These are phyloP conservation scores for Anguilla marmorata DNA, from an alignment of 2,797 vertebrate genomes.

Conservation along the genomic window DNA sequence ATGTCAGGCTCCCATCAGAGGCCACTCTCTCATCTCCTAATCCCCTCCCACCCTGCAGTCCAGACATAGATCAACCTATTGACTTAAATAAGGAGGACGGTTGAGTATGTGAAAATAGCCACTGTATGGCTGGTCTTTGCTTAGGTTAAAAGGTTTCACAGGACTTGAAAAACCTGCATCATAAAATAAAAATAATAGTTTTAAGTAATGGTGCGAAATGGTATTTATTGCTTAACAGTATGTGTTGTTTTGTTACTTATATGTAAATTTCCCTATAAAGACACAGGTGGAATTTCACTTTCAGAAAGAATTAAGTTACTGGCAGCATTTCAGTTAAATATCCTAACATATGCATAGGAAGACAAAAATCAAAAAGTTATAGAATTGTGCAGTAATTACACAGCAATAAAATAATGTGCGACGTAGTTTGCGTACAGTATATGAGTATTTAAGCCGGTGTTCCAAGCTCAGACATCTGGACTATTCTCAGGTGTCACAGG, in stretches of 20 bases:
- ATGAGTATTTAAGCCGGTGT: background rate
- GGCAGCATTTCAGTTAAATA: background rate
- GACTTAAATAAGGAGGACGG: background rate
- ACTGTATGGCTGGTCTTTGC: background rate
- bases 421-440: background rate
- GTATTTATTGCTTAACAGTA: background rate
- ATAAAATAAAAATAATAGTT: background rate
- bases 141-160: background rate
- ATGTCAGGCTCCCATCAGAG: background rate
- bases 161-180: background rate
- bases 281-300: background rate
- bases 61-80: background rate
- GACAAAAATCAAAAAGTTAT: background rate
- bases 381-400: background rate
- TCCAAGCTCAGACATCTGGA: slow-evolving; percentile 30
- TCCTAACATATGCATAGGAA: background rate
- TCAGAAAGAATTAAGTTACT: background rate
- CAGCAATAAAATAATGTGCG: background rate
- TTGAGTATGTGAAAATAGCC: background rate
- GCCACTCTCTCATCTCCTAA: background rate
- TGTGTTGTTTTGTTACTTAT: background rate
- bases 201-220: background rate
- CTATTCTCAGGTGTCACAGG: slow-evolving; percentile 47
- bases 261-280: background rate
- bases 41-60: background rate